Evolutionary conservation across 2,888 invertebrate species (phyloP).

Genomic region (Imbricaverruca yamaguchii): DNA sequence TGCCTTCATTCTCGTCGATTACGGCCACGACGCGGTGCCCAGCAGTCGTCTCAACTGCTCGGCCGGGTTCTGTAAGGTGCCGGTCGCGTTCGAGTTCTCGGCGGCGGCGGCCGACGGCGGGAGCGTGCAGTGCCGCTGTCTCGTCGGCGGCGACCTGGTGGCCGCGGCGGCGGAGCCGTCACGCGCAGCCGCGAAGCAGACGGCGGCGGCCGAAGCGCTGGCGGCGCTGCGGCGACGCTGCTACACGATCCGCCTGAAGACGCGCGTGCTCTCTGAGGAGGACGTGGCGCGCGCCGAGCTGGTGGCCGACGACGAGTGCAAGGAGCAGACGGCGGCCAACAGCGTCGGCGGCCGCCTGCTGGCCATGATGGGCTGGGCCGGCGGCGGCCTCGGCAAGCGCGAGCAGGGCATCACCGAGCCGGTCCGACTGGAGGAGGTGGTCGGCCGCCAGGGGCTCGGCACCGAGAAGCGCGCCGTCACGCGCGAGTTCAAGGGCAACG

Average conservation of each 20-base stretch:
- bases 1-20: not conserved
- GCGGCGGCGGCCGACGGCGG: not conserved
- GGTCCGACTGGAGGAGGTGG: conserved; percentile 39
- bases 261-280: conserved; percentile 16
- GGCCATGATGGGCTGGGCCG: conserved; percentile 63
- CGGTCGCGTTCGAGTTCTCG: not conserved
- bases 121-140: not conserved
- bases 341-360: conserved; percentile 54
- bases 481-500: conserved; percentile 36
- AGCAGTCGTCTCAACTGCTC: not conserved
- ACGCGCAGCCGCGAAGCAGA: not conserved
- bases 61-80: not conserved
- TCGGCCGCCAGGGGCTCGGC: conserved; percentile 36
- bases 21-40: not conserved
- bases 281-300: conserved; percentile 17
- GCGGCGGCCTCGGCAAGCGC: conserved; percentile 58
- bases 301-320: not conserved
- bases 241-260: conserved; percentile 25
- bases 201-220: not conserved
- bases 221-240: not conserved
- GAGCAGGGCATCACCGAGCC: conserved; percentile 59
- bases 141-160: not conserved
- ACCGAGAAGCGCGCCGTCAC: conserved; percentile 31
- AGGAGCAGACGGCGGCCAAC: conserved; percentile 36
- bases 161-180: not conserved